Evolutionary conservation across 1,140 invertebrate genomes (phyloP).

Genomic region (Drosophila tani): DNA sequence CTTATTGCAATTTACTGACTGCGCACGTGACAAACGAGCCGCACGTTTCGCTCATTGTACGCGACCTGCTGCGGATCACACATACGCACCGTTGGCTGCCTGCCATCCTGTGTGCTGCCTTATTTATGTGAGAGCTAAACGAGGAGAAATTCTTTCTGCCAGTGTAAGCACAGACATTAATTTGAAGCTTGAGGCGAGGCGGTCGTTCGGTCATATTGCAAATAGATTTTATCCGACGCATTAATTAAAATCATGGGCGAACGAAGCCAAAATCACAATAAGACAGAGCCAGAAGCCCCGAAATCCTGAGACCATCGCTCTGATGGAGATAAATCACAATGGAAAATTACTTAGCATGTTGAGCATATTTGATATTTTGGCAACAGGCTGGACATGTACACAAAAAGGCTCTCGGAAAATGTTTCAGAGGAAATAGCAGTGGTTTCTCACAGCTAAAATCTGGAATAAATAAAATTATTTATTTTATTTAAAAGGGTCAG

Average conservation of each 20-base stretch:
- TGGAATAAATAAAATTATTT: no score
- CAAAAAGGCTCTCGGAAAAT: background rate
- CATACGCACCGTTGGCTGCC: slow-evolving; percentile 46
- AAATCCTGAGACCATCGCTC: background rate
- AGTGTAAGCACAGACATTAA: slow-evolving; percentile 53
- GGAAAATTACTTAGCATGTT: slow-evolving; percentile 39
- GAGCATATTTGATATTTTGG: slow-evolving; percentile 26
- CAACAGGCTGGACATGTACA: slow-evolving; percentile 7
- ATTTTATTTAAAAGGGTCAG: no score
- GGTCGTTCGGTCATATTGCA: slow-evolving; percentile 40
- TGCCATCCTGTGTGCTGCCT: slow-evolving; percentile 19
- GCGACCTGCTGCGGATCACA: slow-evolving; percentile 57
- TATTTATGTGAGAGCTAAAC: slow-evolving; percentile 49
- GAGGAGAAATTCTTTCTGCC: slow-evolving; percentile 24
- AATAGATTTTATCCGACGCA: slow-evolving; percentile 57
- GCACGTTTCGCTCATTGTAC: slow-evolving; percentile 64
- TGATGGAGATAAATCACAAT: slow-evolving; percentile 52
- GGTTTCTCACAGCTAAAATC: no score
- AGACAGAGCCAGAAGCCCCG: background rate
- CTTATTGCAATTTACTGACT: slow-evolving; percentile 76
- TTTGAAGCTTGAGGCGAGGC: slow-evolving; percentile 34
- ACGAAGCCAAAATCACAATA: slow-evolving; percentile 13
- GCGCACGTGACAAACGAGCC: slow-evolving; percentile 71
- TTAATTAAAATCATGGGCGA: slow-evolving; percentile 49
- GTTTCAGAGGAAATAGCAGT: no score